Evolutionary conservation across 2,888 invertebrate genomes (phyloP).

Genomic region (Netelia melanura): DNA sequence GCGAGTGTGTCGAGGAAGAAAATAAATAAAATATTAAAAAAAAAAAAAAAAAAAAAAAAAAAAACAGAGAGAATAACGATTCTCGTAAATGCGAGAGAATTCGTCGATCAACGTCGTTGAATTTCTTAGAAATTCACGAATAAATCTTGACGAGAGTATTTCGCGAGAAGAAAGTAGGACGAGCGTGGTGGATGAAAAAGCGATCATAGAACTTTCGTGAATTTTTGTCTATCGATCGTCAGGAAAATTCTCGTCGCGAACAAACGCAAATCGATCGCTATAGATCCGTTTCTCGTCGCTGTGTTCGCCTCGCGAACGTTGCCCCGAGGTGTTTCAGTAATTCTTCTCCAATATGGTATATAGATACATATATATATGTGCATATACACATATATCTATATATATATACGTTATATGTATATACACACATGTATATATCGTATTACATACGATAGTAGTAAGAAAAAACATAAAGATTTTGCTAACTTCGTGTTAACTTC

Average conservation of each 20-base stretch:
- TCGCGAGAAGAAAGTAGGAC: no score
- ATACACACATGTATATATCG: conserved; percentile 5
- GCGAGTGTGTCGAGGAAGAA: no score
- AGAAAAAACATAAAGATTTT: conserved; percentile 74
- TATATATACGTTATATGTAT: neutral
- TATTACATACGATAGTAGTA: conserved; percentile 64
- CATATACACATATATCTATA: conserved; percentile 10
- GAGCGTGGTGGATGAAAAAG: no score
- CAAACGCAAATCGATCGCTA: neutral
- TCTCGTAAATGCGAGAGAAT: neutral
- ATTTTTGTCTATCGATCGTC: neutral
- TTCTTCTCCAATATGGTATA: conserved; percentile 12
- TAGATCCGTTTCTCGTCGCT: neutral
- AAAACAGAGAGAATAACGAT: neutral
- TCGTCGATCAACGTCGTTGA: neutral
- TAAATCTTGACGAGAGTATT: no score
- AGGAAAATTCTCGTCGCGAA: no score
- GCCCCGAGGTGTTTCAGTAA: conserved; percentile 5
- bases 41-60: no score
- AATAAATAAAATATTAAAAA: no score
- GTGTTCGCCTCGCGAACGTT: conserved; percentile 35
- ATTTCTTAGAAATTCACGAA: no score
- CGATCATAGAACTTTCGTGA: no score
- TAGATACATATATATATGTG: conserved; percentile 7
- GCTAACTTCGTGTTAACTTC: conserved; percentile 82